Evolutionary conservation across 2,888 invertebrate genomes (phyloP).

Genomic region (Thymelicus acteon): DNA sequence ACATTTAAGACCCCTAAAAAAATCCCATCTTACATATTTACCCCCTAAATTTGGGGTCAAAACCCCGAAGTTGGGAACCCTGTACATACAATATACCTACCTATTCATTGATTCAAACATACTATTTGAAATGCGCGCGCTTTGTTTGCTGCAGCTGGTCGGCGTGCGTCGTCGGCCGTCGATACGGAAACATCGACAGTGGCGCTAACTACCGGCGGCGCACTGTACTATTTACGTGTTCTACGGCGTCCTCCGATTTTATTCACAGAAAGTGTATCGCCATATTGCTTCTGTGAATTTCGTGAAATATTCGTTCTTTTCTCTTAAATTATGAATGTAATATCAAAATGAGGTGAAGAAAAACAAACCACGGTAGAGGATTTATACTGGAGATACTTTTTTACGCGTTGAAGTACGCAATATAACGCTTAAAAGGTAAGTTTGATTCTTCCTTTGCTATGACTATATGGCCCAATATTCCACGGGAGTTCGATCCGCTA

Average conservation of each 20-base stretch:
- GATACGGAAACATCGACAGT: constrained; percentile 70
- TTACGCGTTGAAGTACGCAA: constrained; percentile 59
- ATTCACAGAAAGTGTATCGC: constrained; percentile 84
- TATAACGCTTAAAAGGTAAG: constrained; percentile 77
- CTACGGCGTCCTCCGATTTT: constrained; percentile 84
- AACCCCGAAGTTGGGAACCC: no score
- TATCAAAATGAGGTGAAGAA: constrained; percentile 77
- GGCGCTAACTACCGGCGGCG: constrained; percentile 75
- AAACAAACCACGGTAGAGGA: constrained; percentile 64
- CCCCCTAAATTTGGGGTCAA: no score
- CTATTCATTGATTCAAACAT: neutral
- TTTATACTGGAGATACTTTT: constrained; percentile 64
- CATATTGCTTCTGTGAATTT: constrained; percentile 84
- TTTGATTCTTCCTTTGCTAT: constrained; percentile 81
- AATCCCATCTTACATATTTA: no score
- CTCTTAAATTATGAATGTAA: constrained; percentile 82
- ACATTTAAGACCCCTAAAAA: no score
- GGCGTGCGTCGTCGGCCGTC: constrained; percentile 76
- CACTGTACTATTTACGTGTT: constrained; percentile 82
- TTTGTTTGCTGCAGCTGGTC: constrained; percentile 32
- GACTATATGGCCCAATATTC: constrained; percentile 86
- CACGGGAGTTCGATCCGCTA: constrained; percentile 85
- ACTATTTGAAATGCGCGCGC: constrained; percentile 46
- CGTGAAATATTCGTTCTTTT: constrained; percentile 79
- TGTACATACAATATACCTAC: no score